phyloP scores from a whole-genome alignment of 1,140 invertebrate species.

The Daktulosphaira vitifoliae region DNA sequence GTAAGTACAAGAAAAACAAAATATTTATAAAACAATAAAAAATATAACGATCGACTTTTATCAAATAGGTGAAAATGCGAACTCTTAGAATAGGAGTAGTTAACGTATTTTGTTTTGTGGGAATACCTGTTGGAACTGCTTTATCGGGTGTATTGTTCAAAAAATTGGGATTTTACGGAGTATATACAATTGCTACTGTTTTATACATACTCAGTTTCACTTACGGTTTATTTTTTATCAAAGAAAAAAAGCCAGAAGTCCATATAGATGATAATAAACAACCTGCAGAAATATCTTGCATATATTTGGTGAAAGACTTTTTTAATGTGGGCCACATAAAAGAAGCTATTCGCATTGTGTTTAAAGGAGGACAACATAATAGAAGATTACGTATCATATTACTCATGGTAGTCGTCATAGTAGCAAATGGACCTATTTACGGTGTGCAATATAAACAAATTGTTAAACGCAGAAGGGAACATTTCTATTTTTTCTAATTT shows the following conservation, averaged over 20 bases:
- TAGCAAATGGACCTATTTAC: conserved; percentile 72
- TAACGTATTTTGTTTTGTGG: conserved; percentile 69
- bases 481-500: too few species aligned
- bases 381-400: conserved; percentile 59
- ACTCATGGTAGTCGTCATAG: conserved; percentile 67
- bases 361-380: conserved; percentile 62
- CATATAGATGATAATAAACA: too few species aligned
- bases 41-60: too few species aligned
- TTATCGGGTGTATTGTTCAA: conserved; percentile 44
- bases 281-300: not conserved
- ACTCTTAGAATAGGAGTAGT: conserved; percentile 74
- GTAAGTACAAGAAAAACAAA: conserved; percentile 52
- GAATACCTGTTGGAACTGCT: conserved; percentile 54
- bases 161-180: conserved; percentile 68
- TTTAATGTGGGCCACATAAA: conserved; percentile 62
- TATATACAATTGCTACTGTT: conserved; percentile 62
- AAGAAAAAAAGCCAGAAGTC: conserved; percentile 45
- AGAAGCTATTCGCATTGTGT: conserved; percentile 64
- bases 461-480: too few species aligned
- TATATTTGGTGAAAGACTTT: conserved; percentile 47
- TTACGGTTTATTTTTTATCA: conserved; percentile 57
- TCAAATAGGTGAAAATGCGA: conserved; percentile 51
- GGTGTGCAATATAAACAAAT: conserved; percentile 47
- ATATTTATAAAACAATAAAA: too few species aligned
- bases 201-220: conserved; percentile 62